Evolutionary conservation across 2,888 invertebrate species (phyloP), one percentile per base, ranked within the genome.

Genomic region (Machimus atricapillus): DNA sequence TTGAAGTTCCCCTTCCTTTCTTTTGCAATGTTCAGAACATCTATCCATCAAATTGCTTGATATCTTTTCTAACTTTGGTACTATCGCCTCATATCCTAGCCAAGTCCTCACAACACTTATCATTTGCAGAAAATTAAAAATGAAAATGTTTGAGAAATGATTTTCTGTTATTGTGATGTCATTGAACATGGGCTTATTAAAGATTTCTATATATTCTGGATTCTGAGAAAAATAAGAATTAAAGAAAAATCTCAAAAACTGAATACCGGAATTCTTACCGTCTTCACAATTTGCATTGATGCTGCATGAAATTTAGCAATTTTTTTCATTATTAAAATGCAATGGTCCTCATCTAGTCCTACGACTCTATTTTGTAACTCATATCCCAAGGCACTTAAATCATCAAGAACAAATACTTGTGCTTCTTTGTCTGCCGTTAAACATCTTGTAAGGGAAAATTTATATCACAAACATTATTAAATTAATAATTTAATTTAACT

Each of bases 221-320:
- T 77, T 23, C 56, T 66, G 27, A 8, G 34, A 58, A 7, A 37
- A 40, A 83, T 34, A 76, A 34, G 9, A 8, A 16, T 14, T 6
- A 14, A 16, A 52, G 0, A 0, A 16, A 46, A 52, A 52, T 16
- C n/a, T n/a, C 14, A 77, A 34, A n/a, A 14, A 14, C 23, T 66
- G 9, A 23, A 7, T 19, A 58, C 19, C 3, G 3, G 46, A 52
- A 56, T 14, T 27, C 43, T 27, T n/a, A 94, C 94, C 92, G 93
- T 93, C 89, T 94, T 93, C 79, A 92, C 92, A 87, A 94, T 89
- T 52, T 94, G 92, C 88, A 94, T 93, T 0, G 94, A 94, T 19
- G 93, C 92, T 14, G 94, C 94, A 90, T 94, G 94, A 89, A 94
- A 93, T 89, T 92, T 92, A 2, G 93, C 94, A 90, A 94, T 90